Evolutionary conservation across 2,113 vertebrate genomes (phyloP).

Genomic region (Silurus glanis): DNA sequence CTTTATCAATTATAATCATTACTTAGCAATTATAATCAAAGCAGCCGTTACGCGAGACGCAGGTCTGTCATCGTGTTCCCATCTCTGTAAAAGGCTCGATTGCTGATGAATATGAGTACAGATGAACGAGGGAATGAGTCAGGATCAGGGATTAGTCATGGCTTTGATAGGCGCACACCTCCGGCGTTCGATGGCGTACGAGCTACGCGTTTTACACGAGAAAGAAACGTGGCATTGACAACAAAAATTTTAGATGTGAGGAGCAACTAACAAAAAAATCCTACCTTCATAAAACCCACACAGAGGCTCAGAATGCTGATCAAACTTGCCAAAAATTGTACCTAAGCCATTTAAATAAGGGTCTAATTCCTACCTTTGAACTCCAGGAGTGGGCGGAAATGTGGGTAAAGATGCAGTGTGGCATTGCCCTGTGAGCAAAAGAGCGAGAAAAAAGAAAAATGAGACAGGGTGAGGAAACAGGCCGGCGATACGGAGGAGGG

Average conservation of each 20-base stretch:
- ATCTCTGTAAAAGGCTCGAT: background rate
- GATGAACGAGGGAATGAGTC: conserved; percentile 56
- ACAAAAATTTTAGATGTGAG: background rate
- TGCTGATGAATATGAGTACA: conserved; percentile 7
- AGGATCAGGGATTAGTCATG: conserved; percentile 60
- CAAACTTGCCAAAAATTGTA: background rate
- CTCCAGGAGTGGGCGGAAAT: conserved; percentile 75
- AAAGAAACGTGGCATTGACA: background rate
- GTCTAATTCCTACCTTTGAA: conserved; percentile 73
- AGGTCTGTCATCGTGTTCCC: background rate
- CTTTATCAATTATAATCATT: conserved; percentile 4
- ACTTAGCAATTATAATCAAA: conserved; percentile 10
- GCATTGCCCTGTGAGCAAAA: conserved; percentile 72
- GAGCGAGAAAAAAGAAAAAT: background rate
- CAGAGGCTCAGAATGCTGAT: background rate
- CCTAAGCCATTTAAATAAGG: background rate
- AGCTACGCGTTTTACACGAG: background rate
- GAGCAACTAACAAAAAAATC: background rate
- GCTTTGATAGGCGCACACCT: conserved; percentile 41
- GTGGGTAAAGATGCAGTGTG: conserved; percentile 77
- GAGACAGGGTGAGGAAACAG: background rate
- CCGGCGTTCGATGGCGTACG: background rate
- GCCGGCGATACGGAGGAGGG: background rate
- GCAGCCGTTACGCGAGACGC: background rate
- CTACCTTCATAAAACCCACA: background rate